Evolutionary conservation across 2,797 vertebrate genomes (phyloP).

Genomic region (Cirrhinus mrigala): DNA sequence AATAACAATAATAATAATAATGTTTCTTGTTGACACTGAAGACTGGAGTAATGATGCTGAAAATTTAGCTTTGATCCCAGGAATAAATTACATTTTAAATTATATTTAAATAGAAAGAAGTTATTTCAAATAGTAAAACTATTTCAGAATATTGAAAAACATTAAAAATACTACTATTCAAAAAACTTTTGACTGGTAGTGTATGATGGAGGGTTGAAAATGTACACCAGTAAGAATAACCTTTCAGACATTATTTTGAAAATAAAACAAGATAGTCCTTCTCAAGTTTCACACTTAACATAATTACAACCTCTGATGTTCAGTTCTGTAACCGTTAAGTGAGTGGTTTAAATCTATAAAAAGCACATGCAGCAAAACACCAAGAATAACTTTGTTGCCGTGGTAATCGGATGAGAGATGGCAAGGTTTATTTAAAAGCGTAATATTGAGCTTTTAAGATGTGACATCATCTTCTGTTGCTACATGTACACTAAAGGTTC

Average conservation of each 20-base stretch:
- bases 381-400: conserved; percentile 54
- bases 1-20: too few species aligned
- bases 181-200: too few species aligned
- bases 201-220: not conserved
- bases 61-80: too few species aligned
- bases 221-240: not conserved
- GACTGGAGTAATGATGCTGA: too few species aligned
- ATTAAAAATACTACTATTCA: too few species aligned
- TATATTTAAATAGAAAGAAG: too few species aligned
- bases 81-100: too few species aligned
- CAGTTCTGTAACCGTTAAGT: conserved; percentile 3
- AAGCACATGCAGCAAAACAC: conserved; percentile 6
- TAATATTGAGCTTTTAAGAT: conserved; percentile 14
- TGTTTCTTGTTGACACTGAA: too few species aligned
- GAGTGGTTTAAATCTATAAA: conserved; percentile 14
- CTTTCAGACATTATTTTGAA: not conserved
- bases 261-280: not conserved
- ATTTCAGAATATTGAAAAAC: too few species aligned
- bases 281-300: not conserved
- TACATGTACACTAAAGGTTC: not conserved
- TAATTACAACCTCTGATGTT: not conserved
- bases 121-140: too few species aligned
- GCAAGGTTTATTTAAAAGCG: not conserved
- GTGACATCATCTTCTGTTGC: conserved; percentile 13
- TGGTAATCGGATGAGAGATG: conserved; percentile 40